Evolutionary conservation across 2,113 vertebrate genomes (phyloP), one percentile per base, ranked within the genome.

Genomic region (Serilophus lunatus): DNA sequence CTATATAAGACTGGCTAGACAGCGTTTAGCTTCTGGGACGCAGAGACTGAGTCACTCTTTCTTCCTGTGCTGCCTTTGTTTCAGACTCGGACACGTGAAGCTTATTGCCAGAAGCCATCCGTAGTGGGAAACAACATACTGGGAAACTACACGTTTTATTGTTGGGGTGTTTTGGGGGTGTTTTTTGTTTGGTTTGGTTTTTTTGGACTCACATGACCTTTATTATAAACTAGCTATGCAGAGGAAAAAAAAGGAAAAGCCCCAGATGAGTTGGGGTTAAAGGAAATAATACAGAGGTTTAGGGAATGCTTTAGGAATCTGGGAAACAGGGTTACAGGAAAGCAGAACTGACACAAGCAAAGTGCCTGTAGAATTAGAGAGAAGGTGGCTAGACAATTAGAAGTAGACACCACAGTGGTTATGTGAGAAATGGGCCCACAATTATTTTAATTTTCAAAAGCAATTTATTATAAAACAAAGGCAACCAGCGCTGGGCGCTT

Each of bases 11-110:
- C 70, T 83, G 83, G 85, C 92, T 92, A 92, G 82, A 72, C 61
- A 56, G 54, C 92, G 87, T 93, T 96, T 94, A 59, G 31, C 93
- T 86, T 77, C 79, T 88, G 66, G 31, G 66, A 80, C 79, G 88
- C 63, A 70, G 86, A 80, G 79, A 22, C 94, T 95, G 96, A 96
- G 82, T 97, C 90, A 95, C 88, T 74, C 77, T 86, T 38, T 77
- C 82, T 95, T 95, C 92, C 90, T 92, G 82, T 88, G 42, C 63
- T 95, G 92, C 90, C 76, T 94, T 97, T 95, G 93, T 93, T 95
- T 96, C 79, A 54, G 75, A 94, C 94, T 92, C 65, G 82, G 88
- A 81, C 86, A 86, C 77, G 49, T 11, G 64, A 93, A 94, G 53
- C 54, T 92, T 59, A 70, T 91, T 96, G 90, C 92, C 92, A 93